Evolutionary conservation across 2,797 vertebrate genomes (phyloP).

Genomic region (Oophaga sylvatica): DNA sequence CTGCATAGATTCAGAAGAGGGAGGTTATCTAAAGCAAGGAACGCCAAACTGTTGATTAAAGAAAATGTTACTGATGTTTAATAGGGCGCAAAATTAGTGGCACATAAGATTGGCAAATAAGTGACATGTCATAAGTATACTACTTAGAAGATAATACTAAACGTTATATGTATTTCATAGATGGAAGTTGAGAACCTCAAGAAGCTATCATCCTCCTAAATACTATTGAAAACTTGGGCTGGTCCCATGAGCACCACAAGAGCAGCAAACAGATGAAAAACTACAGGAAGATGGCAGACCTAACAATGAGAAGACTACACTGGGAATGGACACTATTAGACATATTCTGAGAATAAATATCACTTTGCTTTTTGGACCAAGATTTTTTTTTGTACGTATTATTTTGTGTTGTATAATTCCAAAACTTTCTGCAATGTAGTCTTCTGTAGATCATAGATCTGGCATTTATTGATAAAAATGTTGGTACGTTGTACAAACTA

Average conservation of each 20-base stretch:
- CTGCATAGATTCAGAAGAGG: not conserved
- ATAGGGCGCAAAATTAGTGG: not conserved
- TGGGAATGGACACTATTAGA: conserved; percentile 26
- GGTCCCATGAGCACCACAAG: not conserved
- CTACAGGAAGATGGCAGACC: not conserved
- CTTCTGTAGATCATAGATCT: not conserved
- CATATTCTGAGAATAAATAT: conserved; percentile 17
- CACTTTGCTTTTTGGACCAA: not conserved
- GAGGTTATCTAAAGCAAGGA: not conserved
- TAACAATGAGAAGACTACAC: not conserved
- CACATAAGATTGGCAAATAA: no score
- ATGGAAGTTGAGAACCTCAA: conserved; percentile 60
- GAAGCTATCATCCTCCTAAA: conserved; percentile 14
- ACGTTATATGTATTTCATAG: conserved; percentile 56
- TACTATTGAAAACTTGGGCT: not conserved
- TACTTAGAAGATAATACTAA: not conserved
- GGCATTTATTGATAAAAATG: not conserved
- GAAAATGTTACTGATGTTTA: not conserved
- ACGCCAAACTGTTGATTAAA: not conserved
- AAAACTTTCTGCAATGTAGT: no score
- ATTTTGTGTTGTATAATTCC: not conserved
- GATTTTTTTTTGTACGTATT: not conserved
- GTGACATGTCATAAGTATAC: not conserved
- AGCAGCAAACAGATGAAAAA: no score
- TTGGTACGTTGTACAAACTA: not conserved